Base-by-base conservation (phyloP, 1,140 invertebrate genomes). In the Nephotettix cincticeps region DNA sequence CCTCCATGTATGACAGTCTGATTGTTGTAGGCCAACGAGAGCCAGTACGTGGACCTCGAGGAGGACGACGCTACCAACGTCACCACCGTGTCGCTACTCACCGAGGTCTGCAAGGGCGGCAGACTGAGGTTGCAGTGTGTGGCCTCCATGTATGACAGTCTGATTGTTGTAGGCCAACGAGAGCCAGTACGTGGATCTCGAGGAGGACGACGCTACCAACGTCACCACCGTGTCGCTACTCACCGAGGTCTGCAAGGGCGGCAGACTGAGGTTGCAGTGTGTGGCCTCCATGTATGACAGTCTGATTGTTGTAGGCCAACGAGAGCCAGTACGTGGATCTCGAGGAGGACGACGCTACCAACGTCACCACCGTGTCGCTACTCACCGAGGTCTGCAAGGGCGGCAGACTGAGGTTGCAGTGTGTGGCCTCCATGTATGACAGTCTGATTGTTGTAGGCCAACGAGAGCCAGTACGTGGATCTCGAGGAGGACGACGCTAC, bases 261-360 rank as follows among this genome's bases (percentile, higher is more conserved):
- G 64, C n/a, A 67, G 30, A 21, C 14, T 67, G 36, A 43, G 23
- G 23, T n/a, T 67, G 27, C 32, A 40, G 21, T 67, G 64, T 67
- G 9, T 67, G 32, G 36, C 40, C 17, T 11, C 30, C n/a, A 17
- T 43, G 23, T 67, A 67, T 23, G 40, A 67, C 21, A n/a, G 64
- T 67, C 32, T 36, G 32, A 36, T 36, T 36, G 32, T 36, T 36
- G 14, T 36, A 61, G 56, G 56, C 28, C 14, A 61, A 61, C 25
- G 56, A 61, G 56, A 61, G 56, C n/a, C 1, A 27, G n/a, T 67
- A 43, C 21, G 28, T 45, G 23, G 32, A 23, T 1, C 14, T 19
- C 1, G 32, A 6, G 1, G 64, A 25, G 19, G 21, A 67, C 21
- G 36, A 23, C 3, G 45, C 64, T 9, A 43, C 27, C 11, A 65